A percentile compares a stretch with the other conserved stretches of the same genome.
Evolutionary conservation across 2,888 invertebrate species (phyloP).

Genomic region (Drosophila kuntzei): DNA sequence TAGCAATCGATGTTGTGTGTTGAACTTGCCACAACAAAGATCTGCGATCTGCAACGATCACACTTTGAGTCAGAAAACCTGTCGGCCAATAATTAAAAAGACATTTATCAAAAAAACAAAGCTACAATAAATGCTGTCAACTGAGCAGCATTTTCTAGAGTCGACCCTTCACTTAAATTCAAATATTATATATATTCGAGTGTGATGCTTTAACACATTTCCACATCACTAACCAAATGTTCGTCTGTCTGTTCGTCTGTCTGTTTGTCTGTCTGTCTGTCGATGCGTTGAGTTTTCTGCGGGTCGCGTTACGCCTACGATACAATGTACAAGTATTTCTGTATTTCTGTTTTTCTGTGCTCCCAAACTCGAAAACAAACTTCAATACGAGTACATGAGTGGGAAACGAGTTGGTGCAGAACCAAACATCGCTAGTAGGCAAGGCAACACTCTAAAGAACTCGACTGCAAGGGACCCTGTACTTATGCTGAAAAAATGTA

Average conservation of each 20-base stretch:
- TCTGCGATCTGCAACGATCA: slow-evolving; percentile 18
- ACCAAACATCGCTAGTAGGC: slow-evolving; percentile 22
- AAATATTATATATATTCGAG: slow-evolving; percentile 25
- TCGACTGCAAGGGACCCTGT: neutral
- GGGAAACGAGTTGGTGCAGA: slow-evolving; percentile 63
- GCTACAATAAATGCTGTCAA: slow-evolving; percentile 4
- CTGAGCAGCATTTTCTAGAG: slow-evolving; percentile 5
- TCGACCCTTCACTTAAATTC: slow-evolving; percentile 7
- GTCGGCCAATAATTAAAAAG: slow-evolving; percentile 63
- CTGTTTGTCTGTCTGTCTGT: slow-evolving; percentile 17
- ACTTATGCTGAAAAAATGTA: too few relatives aligned
- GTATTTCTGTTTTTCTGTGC: slow-evolving; percentile 36
- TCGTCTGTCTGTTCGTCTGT: slow-evolving; percentile 19
- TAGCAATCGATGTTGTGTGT: slow-evolving; percentile 11
- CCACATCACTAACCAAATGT: slow-evolving; percentile 38
- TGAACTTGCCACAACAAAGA: neutral
- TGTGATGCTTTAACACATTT: slow-evolving; percentile 67
- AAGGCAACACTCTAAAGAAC: neutral
- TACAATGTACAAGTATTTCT: slow-evolving; percentile 1
- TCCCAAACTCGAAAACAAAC: slow-evolving; percentile 39
- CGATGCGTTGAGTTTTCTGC: slow-evolving; percentile 27
- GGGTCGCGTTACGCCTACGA: slow-evolving; percentile 42
- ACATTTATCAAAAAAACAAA: slow-evolving; percentile 51
- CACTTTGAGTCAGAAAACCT: slow-evolving; percentile 22
- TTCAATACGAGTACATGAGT: slow-evolving; percentile 25